These are phyloP conservation scores for Ceyx margarethae DNA, from an alignment of 2,113 vertebrate genomes.

Conservation along the genomic window DNA sequence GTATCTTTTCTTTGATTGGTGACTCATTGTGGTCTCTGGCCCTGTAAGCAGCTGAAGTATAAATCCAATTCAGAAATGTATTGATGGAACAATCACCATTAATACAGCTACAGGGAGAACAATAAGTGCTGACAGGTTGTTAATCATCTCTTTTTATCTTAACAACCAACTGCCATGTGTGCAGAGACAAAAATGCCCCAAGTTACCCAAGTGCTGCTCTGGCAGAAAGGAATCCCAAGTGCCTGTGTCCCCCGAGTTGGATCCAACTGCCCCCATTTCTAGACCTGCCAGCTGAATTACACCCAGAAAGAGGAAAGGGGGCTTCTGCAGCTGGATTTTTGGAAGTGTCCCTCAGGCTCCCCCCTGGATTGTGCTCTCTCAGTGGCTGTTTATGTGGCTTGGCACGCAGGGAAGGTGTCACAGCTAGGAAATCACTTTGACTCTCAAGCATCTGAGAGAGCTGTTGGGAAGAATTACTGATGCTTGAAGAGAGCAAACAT, in stretches of 20 bases:
- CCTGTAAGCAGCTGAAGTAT: background rate
- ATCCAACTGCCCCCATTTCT: background rate
- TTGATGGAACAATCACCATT: background rate
- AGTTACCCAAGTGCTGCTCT: background rate
- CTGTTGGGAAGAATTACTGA: background rate
- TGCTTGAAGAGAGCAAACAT: background rate
- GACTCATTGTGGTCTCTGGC: background rate
- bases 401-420: background rate
- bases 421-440: background rate
- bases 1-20: background rate
- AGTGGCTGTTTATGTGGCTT: background rate
- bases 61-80: background rate
- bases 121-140: background rate
- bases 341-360: background rate
- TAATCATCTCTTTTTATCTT: background rate
- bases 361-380: background rate
- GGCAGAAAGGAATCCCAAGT: fast-evolving
- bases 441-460: background rate
- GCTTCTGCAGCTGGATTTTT: background rate
- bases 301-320: background rate
- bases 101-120: background rate
- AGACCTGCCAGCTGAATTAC: background rate
- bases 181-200: background rate
- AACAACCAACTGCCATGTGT: background rate
- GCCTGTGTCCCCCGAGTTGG: background rate